phyloP scores from a whole-genome alignment of 1,140 invertebrate genomes.

The Drosophila biarmipes region DNA sequence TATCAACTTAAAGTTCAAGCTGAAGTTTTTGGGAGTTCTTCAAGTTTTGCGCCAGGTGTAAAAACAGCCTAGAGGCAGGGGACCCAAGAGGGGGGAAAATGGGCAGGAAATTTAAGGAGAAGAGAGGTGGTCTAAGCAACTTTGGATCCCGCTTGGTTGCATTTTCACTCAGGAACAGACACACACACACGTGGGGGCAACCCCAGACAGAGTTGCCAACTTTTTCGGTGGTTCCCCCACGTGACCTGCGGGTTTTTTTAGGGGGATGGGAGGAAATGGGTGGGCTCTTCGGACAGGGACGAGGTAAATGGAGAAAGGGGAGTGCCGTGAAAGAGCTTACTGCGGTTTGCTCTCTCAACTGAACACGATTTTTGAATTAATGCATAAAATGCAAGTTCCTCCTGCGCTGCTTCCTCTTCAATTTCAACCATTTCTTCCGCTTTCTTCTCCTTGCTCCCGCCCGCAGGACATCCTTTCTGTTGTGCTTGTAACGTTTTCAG shows the following conservation, averaged over 20 bases:
- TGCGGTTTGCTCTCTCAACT: constrained; percentile 48
- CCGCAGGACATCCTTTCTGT: constrained; percentile 17
- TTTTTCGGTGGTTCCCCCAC: constrained; percentile 8
- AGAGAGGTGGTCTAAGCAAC: constrained; percentile 16
- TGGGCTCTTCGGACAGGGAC: neutral
- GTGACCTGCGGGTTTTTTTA: neutral
- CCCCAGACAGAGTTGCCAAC: constrained; percentile 37
- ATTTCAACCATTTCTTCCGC: constrained; percentile 13
- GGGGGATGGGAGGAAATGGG: neutral
- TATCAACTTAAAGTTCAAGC: constrained; percentile 33
- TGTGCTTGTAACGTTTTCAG: constrained; percentile 27
- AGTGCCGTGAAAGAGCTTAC: constrained; percentile 35
- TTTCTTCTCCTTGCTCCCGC: neutral
- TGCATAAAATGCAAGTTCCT: constrained; percentile 65
- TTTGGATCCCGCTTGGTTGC: constrained; percentile 31
- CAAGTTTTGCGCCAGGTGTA: constrained; percentile 43
- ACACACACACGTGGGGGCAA: constrained; percentile 6
- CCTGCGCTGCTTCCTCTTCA: constrained; percentile 26
- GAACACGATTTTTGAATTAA: constrained; percentile 75
- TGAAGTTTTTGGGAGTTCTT: constrained; percentile 41
- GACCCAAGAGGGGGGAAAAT: neutral
- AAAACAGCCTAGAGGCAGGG: constrained; percentile 42
- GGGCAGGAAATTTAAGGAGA: neutral
- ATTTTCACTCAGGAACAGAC: constrained; percentile 3
- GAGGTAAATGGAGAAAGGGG: neutral